phyloP scores from a whole-genome alignment of 2,797 vertebrate genomes.

The Sternarchorhynchus goeldii region DNA sequence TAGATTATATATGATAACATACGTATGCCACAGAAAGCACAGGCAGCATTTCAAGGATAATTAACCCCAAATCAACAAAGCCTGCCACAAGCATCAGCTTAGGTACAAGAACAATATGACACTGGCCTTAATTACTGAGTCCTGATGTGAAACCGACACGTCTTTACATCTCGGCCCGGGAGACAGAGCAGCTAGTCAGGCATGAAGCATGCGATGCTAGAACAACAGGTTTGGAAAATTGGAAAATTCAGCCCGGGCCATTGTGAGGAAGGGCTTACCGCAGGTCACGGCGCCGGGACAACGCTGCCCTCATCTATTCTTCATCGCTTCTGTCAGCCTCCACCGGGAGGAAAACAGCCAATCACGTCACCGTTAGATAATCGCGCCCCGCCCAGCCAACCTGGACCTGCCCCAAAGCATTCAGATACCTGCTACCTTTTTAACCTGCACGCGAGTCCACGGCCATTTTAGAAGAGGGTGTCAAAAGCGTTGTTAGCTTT shows the following conservation, averaged over 20 bases:
- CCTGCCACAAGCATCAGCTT: background rate
- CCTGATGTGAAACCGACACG: too few species aligned
- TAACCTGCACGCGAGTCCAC: background rate
- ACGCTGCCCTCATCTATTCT: background rate
- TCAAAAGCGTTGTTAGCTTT: background rate
- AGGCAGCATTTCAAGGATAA: background rate
- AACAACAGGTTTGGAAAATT: background rate
- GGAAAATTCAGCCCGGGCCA: background rate
- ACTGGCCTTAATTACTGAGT: background rate
- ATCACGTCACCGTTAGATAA: constrained; percentile 27
- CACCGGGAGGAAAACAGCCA: background rate
- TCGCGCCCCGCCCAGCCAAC: background rate
- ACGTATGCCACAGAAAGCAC: background rate
- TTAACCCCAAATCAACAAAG: too few species aligned
- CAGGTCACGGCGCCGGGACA: background rate
- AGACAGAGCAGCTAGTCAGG: too few species aligned
- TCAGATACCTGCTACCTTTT: background rate
- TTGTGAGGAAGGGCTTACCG: background rate
- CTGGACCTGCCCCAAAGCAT: background rate
- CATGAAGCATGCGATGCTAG: too few species aligned
- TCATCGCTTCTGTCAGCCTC: background rate
- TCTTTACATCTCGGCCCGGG: background rate
- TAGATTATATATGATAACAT: background rate
- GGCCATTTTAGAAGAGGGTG: background rate
- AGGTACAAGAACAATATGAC: background rate